Percentiles rank a stretch among this genome's conserved stretches.
Evolutionary conservation across 2,888 invertebrate genomes (phyloP).

Genomic region (Caenorhabditis virilis): DNA sequence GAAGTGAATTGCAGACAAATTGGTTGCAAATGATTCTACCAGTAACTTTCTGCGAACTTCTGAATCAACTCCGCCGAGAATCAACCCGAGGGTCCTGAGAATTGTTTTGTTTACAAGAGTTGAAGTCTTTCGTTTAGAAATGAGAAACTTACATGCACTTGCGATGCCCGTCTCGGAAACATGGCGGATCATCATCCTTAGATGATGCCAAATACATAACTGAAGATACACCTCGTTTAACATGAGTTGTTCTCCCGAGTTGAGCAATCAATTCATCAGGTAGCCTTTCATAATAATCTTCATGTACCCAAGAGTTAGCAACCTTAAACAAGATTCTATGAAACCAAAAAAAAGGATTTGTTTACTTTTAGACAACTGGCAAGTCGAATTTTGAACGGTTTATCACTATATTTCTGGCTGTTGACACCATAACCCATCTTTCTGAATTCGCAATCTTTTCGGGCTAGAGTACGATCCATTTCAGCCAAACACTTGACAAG

Average conservation of each 20-base stretch:
- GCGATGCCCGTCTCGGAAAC: conserved; percentile 10
- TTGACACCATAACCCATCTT: neutral
- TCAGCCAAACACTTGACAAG: conserved; percentile 18
- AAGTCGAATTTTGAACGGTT: neutral
- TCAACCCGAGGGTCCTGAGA: conserved; percentile 11
- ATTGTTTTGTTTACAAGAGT: neutral
- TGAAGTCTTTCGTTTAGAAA: neutral
- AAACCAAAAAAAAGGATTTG: too few species aligned
- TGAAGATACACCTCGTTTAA: neutral
- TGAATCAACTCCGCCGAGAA: neutral
- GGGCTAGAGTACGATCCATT: conserved; percentile 13
- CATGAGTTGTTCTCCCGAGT: neutral
- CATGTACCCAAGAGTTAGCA: neutral
- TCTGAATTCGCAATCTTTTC: neutral
- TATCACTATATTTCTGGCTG: neutral
- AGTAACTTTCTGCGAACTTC: conserved; percentile 3
- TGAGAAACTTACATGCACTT: conserved; percentile 14
- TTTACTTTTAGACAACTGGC: neutral
- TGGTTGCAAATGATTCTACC: conserved; percentile 1
- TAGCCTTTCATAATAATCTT: neutral
- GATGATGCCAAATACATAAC: conserved; percentile 15
- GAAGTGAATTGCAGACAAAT: conserved; percentile 14
- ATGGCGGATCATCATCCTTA: conserved; percentile 4
- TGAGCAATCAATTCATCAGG: too few species aligned
- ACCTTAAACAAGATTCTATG: neutral